Evolutionary conservation across 2,797 vertebrate genomes (phyloP).

Genomic region (Botia kubotai): DNA sequence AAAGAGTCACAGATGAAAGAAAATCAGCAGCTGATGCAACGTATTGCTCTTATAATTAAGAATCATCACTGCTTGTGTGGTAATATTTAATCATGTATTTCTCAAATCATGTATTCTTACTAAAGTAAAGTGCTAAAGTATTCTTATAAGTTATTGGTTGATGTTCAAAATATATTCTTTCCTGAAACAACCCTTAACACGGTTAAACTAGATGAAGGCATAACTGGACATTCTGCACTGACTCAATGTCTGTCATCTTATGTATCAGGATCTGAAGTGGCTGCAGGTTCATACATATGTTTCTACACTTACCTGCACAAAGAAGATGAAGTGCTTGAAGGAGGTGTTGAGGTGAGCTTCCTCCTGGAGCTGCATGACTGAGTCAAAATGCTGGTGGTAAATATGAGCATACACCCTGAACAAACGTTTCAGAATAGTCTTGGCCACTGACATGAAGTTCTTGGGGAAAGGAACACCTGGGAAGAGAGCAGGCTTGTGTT

Average conservation of each 20-base stretch:
- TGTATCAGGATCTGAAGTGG: neutral
- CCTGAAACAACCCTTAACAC: too few species aligned
- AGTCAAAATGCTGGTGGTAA: slow-evolving; percentile 97
- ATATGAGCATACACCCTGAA: slow-evolving; percentile 97
- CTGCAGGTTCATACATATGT: neutral
- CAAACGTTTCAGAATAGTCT: slow-evolving; percentile 95
- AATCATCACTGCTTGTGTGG: neutral
- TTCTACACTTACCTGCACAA: slow-evolving; percentile 86
- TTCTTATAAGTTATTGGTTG: too few species aligned
- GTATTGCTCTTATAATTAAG: neutral
- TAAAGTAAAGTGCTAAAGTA: too few species aligned
- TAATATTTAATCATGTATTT: too few species aligned
- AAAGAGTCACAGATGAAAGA: slow-evolving; percentile 9
- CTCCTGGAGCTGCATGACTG: slow-evolving; percentile 95
- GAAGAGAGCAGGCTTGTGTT: slow-evolving; percentile 4
- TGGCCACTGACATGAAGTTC: slow-evolving; percentile 98
- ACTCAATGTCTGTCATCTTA: neutral
- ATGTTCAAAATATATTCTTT: too few species aligned
- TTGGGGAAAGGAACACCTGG: slow-evolving; percentile 94
- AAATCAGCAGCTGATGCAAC: too few species aligned
- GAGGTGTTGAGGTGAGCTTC: slow-evolving; percentile 98
- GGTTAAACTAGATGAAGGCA: too few species aligned
- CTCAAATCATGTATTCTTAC: too few species aligned
- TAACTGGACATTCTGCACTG: too few species aligned
- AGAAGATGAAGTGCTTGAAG: slow-evolving; percentile 99